Conservation (phyloP, 2,797 vertebrate genomes). For the Sparidentex hasta region DNA sequence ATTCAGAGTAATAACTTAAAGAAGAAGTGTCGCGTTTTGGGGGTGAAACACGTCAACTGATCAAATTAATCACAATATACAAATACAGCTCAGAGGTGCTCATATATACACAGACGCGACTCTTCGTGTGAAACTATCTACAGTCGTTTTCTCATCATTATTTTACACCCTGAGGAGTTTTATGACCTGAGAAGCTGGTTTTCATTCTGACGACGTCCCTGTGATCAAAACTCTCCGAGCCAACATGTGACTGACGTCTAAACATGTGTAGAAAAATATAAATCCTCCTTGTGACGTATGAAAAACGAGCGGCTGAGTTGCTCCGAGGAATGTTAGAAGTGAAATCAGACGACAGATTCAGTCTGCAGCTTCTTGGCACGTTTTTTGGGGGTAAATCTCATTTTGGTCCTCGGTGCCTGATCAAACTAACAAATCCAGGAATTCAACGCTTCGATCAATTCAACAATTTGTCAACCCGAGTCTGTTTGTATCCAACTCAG, state of each 20-base stretch:
- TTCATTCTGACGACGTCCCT: conserved; percentile 18
- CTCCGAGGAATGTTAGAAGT: conserved; percentile 58
- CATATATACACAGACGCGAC: conserved; percentile 27
- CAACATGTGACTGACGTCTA: conserved; percentile 22
- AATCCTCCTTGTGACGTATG: conserved; percentile 7
- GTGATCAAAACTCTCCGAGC: conserved; percentile 1
- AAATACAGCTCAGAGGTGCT: conserved; percentile 11
- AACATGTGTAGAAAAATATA: conserved; percentile 71
- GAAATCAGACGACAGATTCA: neutral
- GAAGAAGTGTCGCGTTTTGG: neutral
- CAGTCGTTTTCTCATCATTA: conserved; percentile 35
- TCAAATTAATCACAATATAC: conserved; percentile 10
- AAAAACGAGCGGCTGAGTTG: conserved; percentile 1
- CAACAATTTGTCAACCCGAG: conserved; percentile 19
- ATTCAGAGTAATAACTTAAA: conserved; percentile 24
- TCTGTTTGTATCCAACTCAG: conserved; percentile 4
- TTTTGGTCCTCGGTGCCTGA: neutral
- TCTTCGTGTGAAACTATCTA: conserved; percentile 14
- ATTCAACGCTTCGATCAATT: conserved; percentile 38
- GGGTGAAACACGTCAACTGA: neutral
- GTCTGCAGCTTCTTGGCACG: conserved; percentile 10
- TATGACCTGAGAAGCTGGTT: conserved; percentile 74
- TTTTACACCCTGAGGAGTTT: conserved; percentile 77
- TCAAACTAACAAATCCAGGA: conserved; percentile 14
- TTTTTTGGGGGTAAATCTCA: neutral